Conservation (phyloP, 2,888 invertebrate species). For the Meganola albula region DNA sequence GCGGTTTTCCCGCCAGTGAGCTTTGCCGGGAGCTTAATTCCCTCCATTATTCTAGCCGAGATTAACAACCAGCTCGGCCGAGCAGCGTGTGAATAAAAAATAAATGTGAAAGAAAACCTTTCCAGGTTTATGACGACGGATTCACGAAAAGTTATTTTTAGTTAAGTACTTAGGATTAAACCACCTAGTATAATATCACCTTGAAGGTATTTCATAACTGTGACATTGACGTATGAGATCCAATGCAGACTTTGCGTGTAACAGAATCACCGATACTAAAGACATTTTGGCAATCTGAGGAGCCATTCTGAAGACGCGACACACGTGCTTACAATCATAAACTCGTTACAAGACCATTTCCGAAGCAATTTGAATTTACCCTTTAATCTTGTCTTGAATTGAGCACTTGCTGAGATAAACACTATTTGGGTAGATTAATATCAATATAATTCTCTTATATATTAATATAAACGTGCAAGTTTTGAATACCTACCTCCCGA, state of each 20-base stretch:
- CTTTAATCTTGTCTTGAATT: conserved; percentile 48
- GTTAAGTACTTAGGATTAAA: too few relatives aligned
- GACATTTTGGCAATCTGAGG: conserved; percentile 55
- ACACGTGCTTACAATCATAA: conserved; percentile 68
- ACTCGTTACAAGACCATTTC: conserved; percentile 60
- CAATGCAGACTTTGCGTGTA: neutral
- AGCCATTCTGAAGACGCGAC: conserved; percentile 40
- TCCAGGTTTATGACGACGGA: conserved; percentile 16
- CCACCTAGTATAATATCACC: too few relatives aligned
- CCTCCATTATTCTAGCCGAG: conserved; percentile 43
- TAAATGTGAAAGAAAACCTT: conserved; percentile 14
- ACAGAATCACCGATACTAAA: conserved; percentile 32
- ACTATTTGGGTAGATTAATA: conserved; percentile 45
- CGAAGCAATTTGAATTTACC: conserved; percentile 62
- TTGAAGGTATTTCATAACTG: conserved; percentile 58
- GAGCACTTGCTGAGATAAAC: conserved; percentile 34
- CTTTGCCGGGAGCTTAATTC: conserved; percentile 40
- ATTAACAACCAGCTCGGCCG: conserved; percentile 36
- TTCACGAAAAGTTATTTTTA: conserved; percentile 17
- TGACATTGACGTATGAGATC: conserved; percentile 61
- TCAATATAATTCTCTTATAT: conserved; percentile 28
- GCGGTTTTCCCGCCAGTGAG: conserved; percentile 39
- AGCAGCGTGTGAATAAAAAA: conserved; percentile 25
- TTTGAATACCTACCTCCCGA: conserved; percentile 24
- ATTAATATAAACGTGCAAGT: too few relatives aligned